Evolutionary conservation across 2,888 invertebrate species (phyloP).

Genomic region (Pseudolycoriella hygida): DNA sequence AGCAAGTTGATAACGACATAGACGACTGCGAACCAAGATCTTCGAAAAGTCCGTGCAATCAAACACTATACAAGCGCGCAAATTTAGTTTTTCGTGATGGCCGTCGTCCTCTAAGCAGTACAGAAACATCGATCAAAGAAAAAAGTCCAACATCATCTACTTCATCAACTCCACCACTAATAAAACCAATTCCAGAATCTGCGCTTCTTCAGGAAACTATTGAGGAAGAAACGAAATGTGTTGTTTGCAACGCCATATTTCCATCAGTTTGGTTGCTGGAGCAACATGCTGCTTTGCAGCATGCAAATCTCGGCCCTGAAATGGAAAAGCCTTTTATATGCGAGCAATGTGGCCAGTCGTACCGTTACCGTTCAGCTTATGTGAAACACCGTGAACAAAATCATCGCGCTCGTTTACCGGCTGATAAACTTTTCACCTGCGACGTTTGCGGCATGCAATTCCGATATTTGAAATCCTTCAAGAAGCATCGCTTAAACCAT

Average conservation of each 20-base stretch:
- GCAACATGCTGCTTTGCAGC: conserved; percentile 70
- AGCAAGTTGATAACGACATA: conserved; percentile 9
- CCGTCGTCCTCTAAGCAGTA: conserved; percentile 17
- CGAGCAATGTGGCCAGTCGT: conserved; percentile 81
- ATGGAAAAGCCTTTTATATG: conserved; percentile 83
- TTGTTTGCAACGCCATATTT: conserved; percentile 71
- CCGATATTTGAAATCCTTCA: conserved; percentile 74
- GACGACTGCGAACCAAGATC: conserved; percentile 4
- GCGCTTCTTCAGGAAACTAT: conserved; percentile 25
- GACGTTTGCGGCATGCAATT: conserved; percentile 89
- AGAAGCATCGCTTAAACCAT: conserved; percentile 76
- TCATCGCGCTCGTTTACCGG: conserved; percentile 69
- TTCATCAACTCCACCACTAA: conserved; percentile 23
- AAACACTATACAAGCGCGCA: conserved; percentile 18
- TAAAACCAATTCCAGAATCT: conserved; percentile 16
- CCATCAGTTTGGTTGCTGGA: conserved; percentile 77
- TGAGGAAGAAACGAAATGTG: conserved; percentile 43
- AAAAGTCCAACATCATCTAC: conserved; percentile 9
- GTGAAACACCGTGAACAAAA: conserved; percentile 76
- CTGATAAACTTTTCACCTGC: conserved; percentile 78
- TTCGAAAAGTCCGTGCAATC: conserved; percentile 6
- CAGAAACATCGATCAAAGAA: conserved; percentile 24
- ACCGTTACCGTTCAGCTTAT: conserved; percentile 71
- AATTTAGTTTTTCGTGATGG: conserved; percentile 18
- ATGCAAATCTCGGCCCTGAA: conserved; percentile 41